Evolutionary conservation across 2,888 invertebrate species (phyloP).

Genomic region (Antheraea yamamai): DNA sequence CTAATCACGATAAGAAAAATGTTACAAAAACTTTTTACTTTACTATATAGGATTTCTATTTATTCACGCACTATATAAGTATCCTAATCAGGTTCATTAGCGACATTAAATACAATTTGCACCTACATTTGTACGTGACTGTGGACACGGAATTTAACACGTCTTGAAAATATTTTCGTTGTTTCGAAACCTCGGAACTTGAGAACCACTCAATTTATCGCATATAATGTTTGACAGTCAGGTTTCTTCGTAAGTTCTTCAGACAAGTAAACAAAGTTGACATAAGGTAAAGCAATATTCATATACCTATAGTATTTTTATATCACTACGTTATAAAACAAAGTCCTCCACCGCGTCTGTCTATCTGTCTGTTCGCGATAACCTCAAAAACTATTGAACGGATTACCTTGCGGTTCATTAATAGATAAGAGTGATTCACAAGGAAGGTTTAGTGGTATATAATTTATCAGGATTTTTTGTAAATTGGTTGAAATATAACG

Average conservation of each 20-base stretch:
- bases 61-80: neutral
- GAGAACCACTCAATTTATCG: neutral
- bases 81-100: slow-evolving; percentile 10
- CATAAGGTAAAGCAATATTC: neutral
- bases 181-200: neutral
- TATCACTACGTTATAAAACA: too few species aligned
- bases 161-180: neutral
- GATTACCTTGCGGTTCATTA: too few species aligned
- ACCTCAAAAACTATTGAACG: too few species aligned
- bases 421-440: too few species aligned
- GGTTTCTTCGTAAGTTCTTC: neutral
- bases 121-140: slow-evolving; percentile 4
- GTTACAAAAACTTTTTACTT: neutral
- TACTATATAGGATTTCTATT: neutral
- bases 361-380: too few species aligned
- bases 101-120: slow-evolving; percentile 11
- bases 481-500: too few species aligned
- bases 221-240: neutral
- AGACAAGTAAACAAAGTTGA: too few species aligned
- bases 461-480: too few species aligned
- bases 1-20: neutral
- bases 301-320: too few species aligned
- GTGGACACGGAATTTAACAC: slow-evolving; percentile 6
- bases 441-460: too few species aligned
- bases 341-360: too few species aligned